Conservation (phyloP, 2,888 invertebrate genomes). For the Conops quadrifasciatus region DNA sequence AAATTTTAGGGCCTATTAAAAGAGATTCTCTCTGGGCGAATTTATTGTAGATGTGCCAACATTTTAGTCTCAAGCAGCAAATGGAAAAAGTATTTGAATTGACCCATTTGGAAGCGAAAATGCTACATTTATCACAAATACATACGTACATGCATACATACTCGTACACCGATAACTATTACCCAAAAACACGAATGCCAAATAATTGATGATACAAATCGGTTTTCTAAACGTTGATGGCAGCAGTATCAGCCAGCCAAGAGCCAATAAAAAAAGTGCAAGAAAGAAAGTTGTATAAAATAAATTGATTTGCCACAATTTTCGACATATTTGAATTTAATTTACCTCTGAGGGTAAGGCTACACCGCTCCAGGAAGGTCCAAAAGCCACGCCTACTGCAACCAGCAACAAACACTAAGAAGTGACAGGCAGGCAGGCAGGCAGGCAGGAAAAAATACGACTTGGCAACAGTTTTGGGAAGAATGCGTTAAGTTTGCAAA, state of each 20-base stretch:
- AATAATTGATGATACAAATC: no score
- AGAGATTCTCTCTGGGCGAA: no score
- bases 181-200: no score
- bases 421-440: slow-evolving; percentile 29
- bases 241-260: background rate
- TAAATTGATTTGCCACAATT: slow-evolving; percentile 26
- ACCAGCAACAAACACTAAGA: slow-evolving; percentile 5
- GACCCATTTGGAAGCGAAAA: background rate
- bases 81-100: background rate
- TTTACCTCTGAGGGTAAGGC: slow-evolving; percentile 24
- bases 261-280: background rate
- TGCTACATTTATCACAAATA: no score
- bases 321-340: slow-evolving; percentile 35
- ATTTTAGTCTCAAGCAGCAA: no score
- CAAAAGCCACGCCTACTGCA: slow-evolving; percentile 24
- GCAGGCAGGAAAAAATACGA: slow-evolving; percentile 7
- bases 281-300: slow-evolving; percentile 8
- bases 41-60: no score
- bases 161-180: no score
- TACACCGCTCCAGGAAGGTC: slow-evolving; percentile 34
- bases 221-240: no score
- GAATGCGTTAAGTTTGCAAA: background rate
- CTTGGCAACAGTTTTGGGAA: slow-evolving; percentile 1
- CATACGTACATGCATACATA: no score
- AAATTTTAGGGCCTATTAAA: no score